Evolutionary conservation across 2,113 vertebrate genomes (phyloP).

Genomic region (Tenrec ecaudatus): DNA sequence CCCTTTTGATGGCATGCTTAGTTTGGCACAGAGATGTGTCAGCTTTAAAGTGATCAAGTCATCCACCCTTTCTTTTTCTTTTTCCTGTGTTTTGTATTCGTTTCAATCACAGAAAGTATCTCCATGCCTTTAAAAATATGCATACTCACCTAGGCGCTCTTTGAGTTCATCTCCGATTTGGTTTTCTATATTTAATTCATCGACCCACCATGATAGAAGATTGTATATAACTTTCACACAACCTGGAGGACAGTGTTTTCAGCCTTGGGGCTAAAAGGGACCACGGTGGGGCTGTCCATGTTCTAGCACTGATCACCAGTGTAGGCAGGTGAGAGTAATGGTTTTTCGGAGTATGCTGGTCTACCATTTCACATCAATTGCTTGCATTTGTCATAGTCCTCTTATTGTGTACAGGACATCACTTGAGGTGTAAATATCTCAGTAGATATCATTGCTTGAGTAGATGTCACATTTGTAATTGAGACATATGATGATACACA

Average conservation of each 20-base stretch:
- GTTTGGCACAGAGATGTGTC: not conserved
- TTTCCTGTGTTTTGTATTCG: not conserved
- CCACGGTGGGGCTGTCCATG: not conserved
- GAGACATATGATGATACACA: not conserved
- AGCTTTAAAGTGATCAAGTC: not conserved
- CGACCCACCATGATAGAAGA: not conserved
- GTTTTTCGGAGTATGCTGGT: not conserved
- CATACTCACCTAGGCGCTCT: not conserved
- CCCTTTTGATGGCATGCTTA: not conserved
- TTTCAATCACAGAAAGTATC: conserved; percentile 34
- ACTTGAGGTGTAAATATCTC: too few relatives aligned
- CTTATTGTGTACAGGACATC: not conserved
- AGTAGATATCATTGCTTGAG: too few relatives aligned
- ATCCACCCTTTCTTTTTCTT: not conserved
- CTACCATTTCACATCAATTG: not conserved
- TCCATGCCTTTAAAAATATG: not conserved
- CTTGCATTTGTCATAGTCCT: not conserved
- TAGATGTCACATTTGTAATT: too few relatives aligned
- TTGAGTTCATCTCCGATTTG: conserved; percentile 7
- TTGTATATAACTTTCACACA: not conserved
- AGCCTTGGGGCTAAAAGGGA: not conserved
- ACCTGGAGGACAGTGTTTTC: not conserved
- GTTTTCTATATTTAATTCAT: conserved; percentile 3
- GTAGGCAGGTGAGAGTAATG: not conserved
- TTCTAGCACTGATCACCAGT: not conserved